A percentile compares a stretch with the other conserved stretches of the same genome.
Evolutionary conservation across 2,113 vertebrate genomes (phyloP).

Genomic region (Microcebus tavaratra): DNA sequence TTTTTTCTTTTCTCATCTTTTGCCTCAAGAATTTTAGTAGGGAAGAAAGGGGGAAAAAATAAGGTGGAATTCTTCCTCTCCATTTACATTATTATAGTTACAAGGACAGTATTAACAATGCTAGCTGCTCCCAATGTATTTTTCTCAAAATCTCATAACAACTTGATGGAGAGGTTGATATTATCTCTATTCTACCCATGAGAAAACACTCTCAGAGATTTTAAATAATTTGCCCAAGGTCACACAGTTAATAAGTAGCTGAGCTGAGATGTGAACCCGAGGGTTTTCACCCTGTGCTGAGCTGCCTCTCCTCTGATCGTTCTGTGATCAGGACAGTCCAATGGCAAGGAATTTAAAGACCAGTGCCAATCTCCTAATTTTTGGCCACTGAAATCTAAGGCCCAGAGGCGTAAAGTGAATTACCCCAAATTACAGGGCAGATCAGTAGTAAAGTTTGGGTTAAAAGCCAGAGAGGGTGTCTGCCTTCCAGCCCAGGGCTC

Average conservation of each 20-base stretch:
- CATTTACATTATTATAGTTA: slow-evolving; percentile 13
- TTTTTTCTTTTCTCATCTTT: not conserved
- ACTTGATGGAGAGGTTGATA: slow-evolving; percentile 11
- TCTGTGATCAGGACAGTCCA: not conserved
- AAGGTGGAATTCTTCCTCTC: not conserved
- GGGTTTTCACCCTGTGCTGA: not conserved
- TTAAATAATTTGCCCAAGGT: slow-evolving; percentile 65
- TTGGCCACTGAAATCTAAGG: not conserved
- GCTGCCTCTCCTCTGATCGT: not conserved
- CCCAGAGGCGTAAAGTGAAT: not conserved
- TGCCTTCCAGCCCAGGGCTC: not conserved
- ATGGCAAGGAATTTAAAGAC: slow-evolving; percentile 1
- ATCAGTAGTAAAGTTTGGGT: not conserved
- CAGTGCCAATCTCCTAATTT: not conserved
- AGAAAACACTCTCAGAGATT: slow-evolving; percentile 54
- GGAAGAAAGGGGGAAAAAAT: not conserved
- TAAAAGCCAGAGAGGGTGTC: not conserved
- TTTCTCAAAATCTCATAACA: slow-evolving; percentile 34
- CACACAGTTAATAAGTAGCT: slow-evolving; percentile 71
- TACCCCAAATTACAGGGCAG: not conserved
- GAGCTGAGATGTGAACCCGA: slow-evolving; percentile 49
- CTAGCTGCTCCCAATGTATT: not conserved
- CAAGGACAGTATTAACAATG: not conserved
- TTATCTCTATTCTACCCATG: slow-evolving; percentile 43
- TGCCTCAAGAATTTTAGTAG: not conserved